A percentile compares a stretch with the other conserved stretches of the same genome.
These are phyloP conservation scores for Pachycephus smyrnensis DNA, from an alignment of 2,888 invertebrate genomes.

Conservation along the genomic window DNA sequence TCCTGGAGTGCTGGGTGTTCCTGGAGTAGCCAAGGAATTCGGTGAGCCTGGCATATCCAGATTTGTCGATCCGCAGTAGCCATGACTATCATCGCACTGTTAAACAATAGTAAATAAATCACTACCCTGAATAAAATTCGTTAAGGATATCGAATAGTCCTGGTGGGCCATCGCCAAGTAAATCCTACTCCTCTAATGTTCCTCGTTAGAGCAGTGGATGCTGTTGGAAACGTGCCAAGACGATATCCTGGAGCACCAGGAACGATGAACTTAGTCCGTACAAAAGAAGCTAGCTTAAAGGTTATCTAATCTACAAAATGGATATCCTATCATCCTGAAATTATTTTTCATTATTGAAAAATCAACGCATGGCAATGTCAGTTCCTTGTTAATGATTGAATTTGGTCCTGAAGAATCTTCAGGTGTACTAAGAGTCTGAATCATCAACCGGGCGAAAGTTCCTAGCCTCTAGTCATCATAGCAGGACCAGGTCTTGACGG, in stretches of 20 bases:
- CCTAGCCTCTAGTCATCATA: not conserved
- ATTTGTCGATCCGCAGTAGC: slow-evolving; percentile 38
- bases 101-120: not conserved
- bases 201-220: not conserved
- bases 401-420: not conserved
- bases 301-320: not conserved
- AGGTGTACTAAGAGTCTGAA: not conserved
- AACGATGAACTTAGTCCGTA: not conserved
- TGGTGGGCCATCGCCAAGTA: not conserved
- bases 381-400: not conserved
- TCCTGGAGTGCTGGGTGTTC: slow-evolving; percentile 57
- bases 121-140: not conserved
- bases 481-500: not conserved
- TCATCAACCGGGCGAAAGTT: not conserved
- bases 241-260: not conserved
- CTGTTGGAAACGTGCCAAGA: not conserved
- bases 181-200: not conserved
- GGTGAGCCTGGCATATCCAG: slow-evolving; percentile 57
- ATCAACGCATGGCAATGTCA: not conserved
- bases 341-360: not conserved
- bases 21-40: slow-evolving; percentile 49
- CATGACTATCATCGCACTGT: slow-evolving; percentile 40
- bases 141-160: not conserved
- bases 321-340: not conserved
- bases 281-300: not conserved